Evolutionary conservation across 2,113 vertebrate genomes (phyloP).

Genomic region (Vicugna pacos): DNA sequence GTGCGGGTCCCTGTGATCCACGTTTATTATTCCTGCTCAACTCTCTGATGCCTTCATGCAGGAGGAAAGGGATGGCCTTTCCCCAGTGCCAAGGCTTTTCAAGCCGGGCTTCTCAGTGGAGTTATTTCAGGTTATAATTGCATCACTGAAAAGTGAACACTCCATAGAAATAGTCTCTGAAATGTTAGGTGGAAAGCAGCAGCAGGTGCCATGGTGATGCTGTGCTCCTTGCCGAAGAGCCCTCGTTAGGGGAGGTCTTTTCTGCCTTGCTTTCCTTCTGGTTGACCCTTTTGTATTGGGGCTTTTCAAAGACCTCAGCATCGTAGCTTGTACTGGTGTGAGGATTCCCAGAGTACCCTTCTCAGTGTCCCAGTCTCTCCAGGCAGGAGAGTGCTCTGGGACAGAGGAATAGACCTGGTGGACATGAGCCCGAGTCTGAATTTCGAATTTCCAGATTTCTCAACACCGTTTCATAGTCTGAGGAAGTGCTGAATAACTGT

Average conservation of each 20-base stretch:
- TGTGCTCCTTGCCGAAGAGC: neutral
- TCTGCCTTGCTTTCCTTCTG: neutral
- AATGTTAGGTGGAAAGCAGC: neutral
- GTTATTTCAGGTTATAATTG: neutral
- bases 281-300: neutral
- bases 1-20: neutral
- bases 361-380: neutral
- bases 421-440: no score
- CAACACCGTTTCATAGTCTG: neutral
- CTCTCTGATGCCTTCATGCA: neutral
- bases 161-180: neutral
- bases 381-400: neutral
- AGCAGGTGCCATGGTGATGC: no score
- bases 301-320: neutral
- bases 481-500: neutral
- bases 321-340: accelerated
- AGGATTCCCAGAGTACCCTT: neutral
- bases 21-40: neutral
- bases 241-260: neutral
- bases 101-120: neutral
- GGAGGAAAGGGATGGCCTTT: neutral
- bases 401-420: neutral
- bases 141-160: neutral
- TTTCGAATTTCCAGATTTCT: neutral
- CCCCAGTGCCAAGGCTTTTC: neutral